phyloP scores from a whole-genome alignment of 1,140 invertebrate genomes.

The Papilio dardanus region DNA sequence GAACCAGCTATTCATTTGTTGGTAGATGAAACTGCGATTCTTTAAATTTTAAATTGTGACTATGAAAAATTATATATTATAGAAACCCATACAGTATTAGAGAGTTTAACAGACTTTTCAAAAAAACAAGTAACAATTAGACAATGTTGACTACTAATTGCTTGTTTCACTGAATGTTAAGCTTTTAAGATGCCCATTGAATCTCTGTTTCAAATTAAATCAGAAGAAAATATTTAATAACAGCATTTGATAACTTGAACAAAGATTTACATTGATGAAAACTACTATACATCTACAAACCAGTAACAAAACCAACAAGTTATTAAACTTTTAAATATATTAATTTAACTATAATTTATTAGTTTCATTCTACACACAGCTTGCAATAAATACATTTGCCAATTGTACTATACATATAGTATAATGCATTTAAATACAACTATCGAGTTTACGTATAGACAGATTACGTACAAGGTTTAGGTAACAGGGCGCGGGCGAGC shows the following conservation, averaged over 20 bases:
- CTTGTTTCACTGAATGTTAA: no score
- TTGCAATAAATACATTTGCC: slow-evolving; percentile 22
- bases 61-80: background rate
- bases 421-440: background rate
- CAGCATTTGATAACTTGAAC: slow-evolving; percentile 4
- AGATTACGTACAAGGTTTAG: slow-evolving; percentile 42
- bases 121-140: no score
- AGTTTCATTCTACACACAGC: slow-evolving; percentile 10
- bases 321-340: slow-evolving; percentile 24
- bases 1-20: background rate
- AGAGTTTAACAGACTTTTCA: background rate
- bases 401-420: slow-evolving; percentile 19
- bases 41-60: background rate
- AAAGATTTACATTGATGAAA: slow-evolving; percentile 14
- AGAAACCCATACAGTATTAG: background rate
- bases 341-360: slow-evolving; percentile 35
- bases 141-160: background rate
- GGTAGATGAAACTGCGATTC: background rate
- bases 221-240: background rate
- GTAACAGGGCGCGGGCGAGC: slow-evolving; percentile 81
- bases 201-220: no score
- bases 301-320: slow-evolving; percentile 32
- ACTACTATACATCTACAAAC: slow-evolving; percentile 13
- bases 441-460: slow-evolving; percentile 15
- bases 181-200: no score